phyloP scores from a whole-genome alignment of 2,113 vertebrate species.

The Mystacornis crossleyi region DNA sequence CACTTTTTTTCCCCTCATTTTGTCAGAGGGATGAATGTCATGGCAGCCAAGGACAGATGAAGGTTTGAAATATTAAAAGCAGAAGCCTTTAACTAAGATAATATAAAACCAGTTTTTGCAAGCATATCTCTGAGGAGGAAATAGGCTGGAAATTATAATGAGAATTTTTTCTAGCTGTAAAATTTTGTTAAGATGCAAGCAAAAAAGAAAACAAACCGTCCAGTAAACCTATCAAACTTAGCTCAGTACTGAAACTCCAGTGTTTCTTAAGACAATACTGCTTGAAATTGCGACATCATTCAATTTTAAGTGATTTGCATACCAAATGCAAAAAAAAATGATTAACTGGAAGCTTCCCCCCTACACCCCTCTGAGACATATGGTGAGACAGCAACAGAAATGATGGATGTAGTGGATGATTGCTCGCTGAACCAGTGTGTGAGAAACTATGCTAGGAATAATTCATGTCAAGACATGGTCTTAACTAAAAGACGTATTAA shows the following conservation, averaged over 20 bases:
- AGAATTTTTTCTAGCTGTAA: neutral
- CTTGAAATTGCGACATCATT: slow-evolving; percentile 20
- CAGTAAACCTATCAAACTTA: neutral
- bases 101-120: slow-evolving; percentile 11
- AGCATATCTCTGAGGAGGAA: neutral
- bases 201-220: neutral
- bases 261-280: neutral
- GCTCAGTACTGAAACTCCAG: neutral
- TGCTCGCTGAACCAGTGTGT: slow-evolving; percentile 46
- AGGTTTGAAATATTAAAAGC: slow-evolving; percentile 22
- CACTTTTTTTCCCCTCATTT: neutral
- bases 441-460: slow-evolving; percentile 45
- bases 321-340: neutral
- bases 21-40: neutral
- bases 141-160: neutral
- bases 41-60: slow-evolving; percentile 34
- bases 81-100: neutral
- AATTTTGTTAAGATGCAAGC: neutral
- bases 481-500: slow-evolving; percentile 48
- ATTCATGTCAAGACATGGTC: slow-evolving; percentile 33
- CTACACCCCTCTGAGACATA: slow-evolving; percentile 12
- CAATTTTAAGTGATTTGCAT: slow-evolving; percentile 44
- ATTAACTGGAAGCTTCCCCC: slow-evolving; percentile 22
- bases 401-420: slow-evolving; percentile 51
- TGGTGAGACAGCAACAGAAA: slow-evolving; percentile 33